These are phyloP conservation scores for Varecia variegata DNA, from an alignment of 2,797 vertebrate genomes.

Conservation along the genomic window DNA sequence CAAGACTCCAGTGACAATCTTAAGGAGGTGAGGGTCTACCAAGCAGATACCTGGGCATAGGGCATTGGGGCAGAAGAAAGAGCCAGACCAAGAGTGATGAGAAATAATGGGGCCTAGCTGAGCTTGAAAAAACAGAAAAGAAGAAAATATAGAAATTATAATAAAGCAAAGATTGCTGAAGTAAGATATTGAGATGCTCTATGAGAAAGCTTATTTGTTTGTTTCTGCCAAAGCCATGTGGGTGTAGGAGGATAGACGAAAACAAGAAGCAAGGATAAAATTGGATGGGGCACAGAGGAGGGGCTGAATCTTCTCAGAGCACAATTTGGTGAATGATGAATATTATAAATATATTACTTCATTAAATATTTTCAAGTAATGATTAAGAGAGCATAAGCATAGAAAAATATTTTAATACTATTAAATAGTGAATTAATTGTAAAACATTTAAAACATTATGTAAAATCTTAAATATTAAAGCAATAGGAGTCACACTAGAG, in stretches of 20 bases:
- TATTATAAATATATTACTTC: neutral
- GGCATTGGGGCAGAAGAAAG: too few species aligned
- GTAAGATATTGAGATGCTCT: neutral
- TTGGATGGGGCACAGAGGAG: neutral
- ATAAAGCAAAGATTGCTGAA: neutral
- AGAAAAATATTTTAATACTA: neutral
- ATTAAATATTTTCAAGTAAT: neutral
- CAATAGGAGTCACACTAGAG: neutral
- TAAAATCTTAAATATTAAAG: neutral
- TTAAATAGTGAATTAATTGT: neutral
- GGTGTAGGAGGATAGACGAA: neutral
- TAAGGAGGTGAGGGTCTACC: neutral
- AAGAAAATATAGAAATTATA: neutral
- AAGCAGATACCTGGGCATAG: neutral
- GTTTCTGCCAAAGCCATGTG: neutral
- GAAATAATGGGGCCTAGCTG: neutral
- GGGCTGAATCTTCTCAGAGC: neutral
- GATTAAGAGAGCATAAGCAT: neutral
- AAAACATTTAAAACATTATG: neutral
- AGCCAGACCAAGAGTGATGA: neutral
- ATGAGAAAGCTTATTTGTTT: neutral
- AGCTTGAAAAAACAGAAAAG: neutral
- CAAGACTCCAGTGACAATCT: neutral
- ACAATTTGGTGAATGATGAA: neutral
- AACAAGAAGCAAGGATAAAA: neutral